Conservation (phyloP, 2,113 vertebrate species). For the Psilopogon haemacephalus region DNA sequence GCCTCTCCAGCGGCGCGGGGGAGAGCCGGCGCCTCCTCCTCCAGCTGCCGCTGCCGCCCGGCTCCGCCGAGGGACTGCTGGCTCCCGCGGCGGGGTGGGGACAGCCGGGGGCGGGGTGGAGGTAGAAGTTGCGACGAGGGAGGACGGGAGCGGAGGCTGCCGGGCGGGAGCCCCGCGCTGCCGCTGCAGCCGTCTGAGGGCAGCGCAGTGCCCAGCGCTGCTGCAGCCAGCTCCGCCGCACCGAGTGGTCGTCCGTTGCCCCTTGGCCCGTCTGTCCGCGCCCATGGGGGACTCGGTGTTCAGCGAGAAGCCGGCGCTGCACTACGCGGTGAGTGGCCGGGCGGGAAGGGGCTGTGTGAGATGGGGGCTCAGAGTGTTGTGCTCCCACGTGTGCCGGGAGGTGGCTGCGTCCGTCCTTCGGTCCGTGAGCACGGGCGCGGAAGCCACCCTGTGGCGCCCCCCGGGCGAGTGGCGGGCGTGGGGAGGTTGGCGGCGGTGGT, state of each 20-base stretch:
- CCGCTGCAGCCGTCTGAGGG: background rate
- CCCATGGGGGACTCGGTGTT: constrained; percentile 82
- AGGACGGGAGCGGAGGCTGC: background rate
- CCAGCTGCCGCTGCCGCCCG: background rate
- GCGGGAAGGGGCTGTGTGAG: background rate
- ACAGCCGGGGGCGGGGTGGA: background rate
- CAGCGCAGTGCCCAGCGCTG: background rate
- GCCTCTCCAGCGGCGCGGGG: background rate
- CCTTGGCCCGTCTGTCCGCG: background rate
- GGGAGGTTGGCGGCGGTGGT: background rate
- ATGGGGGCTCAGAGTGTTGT: background rate
- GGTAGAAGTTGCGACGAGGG: background rate
- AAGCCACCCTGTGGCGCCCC: background rate
- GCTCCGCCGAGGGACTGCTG: background rate
- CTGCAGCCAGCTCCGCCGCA: background rate
- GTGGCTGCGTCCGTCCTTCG: too few relatives aligned
- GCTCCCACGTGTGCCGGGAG: background rate
- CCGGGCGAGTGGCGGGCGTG: background rate
- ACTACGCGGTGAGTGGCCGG: constrained; percentile 79
- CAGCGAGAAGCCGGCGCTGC: constrained; percentile 74
- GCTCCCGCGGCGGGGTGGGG: background rate
- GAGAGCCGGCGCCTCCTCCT: background rate
- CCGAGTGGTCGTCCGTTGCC: background rate
- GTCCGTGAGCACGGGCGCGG: background rate
- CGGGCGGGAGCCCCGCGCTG: background rate